phyloP scores from a whole-genome alignment of 2,797 vertebrate species.

The Glossophaga mutica region DNA sequence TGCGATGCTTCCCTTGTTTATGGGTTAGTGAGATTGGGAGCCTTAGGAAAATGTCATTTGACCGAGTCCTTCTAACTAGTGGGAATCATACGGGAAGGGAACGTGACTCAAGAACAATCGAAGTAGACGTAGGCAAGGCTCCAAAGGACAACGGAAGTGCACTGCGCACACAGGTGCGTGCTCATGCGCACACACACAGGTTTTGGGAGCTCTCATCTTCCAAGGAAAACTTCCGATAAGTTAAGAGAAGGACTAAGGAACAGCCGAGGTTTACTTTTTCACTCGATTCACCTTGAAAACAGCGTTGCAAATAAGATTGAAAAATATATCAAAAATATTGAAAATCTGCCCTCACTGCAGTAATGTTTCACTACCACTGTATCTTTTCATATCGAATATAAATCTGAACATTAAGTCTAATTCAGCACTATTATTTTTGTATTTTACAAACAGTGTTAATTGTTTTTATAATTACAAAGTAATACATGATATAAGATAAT shows the following conservation, averaged over 20 bases:
- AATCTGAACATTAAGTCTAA: neutral
- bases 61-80: neutral
- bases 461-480: neutral
- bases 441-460: neutral
- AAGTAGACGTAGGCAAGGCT: neutral
- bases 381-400: neutral
- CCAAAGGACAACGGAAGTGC: neutral
- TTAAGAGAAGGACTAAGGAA: neutral
- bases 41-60: neutral
- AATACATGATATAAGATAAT: neutral
- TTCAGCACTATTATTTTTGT: neutral
- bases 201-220: neutral
- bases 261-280: neutral
- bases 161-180: fast-evolving
- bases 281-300: neutral
- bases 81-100: neutral
- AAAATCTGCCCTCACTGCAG: neutral
- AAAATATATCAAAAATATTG: neutral
- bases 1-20: neutral
- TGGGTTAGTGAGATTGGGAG: neutral
- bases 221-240: neutral
- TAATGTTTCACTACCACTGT: neutral
- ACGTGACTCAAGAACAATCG: neutral
- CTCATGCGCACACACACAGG: neutral
- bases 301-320: neutral